Conservation (phyloP, 2,113 vertebrate genomes). For the Nycticorax nycticorax region DNA sequence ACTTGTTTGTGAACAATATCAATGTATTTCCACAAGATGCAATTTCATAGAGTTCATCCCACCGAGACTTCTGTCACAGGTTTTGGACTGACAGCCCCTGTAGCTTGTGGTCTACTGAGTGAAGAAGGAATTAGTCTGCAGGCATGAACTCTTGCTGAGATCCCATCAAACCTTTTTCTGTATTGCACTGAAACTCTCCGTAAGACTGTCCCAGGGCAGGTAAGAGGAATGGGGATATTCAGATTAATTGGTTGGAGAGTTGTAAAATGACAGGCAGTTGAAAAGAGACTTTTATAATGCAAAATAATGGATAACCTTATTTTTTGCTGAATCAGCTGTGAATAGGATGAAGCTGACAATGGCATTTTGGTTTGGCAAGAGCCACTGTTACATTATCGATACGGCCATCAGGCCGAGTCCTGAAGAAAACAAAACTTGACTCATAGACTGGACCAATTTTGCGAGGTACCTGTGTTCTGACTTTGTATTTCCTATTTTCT, state of each 20-base stretch:
- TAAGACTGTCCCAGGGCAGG: neutral
- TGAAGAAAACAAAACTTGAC: neutral
- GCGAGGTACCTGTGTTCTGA: neutral
- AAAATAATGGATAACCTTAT: neutral
- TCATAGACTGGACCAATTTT: neutral
- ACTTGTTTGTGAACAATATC: neutral
- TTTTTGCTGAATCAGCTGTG: neutral
- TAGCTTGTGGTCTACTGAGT: neutral
- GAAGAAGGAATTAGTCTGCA: neutral
- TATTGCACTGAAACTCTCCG: neutral
- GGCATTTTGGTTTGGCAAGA: neutral
- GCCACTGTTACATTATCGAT: neutral
- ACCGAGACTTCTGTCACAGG: neutral
- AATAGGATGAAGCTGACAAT: neutral
- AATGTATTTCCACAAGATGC: neutral
- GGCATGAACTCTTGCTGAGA: neutral
- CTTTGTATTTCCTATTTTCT: neutral
- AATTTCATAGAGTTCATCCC: neutral
- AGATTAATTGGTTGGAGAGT: neutral
- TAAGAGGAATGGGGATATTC: neutral
- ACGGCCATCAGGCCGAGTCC: neutral
- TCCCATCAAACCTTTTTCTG: neutral
- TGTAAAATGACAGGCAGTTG: neutral
- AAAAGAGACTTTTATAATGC: neutral
- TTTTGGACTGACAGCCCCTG: neutral